A percentile compares a stretch with the other conserved stretches of the same genome.
Conservation (phyloP, 1,140 invertebrate species). For the Lepidostoma basale region DNA sequence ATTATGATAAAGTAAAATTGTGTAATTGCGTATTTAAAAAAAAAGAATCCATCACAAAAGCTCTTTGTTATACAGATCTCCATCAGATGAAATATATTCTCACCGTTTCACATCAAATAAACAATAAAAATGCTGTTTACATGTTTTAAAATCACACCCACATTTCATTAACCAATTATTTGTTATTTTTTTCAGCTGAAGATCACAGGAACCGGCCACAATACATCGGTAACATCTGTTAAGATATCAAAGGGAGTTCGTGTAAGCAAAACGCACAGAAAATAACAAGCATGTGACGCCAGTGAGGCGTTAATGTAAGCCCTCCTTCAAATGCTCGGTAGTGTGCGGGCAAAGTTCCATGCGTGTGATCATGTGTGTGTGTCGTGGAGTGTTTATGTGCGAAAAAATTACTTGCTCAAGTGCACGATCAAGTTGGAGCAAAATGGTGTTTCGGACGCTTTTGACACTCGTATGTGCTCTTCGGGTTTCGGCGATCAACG, state of each 20-base stretch:
- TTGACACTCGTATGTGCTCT: conserved; percentile 7
- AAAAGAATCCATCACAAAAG: too few relatives aligned
- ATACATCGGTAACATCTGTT: conserved; percentile 22
- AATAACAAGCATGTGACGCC: conserved; percentile 25
- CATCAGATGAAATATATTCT: too few relatives aligned
- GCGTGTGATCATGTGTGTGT: conserved; percentile 24
- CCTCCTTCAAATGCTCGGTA: background rate
- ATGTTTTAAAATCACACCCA: conserved; percentile 15
- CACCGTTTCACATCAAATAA: too few relatives aligned
- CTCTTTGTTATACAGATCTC: too few relatives aligned
- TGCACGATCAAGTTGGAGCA: background rate
- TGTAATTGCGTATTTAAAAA: too few relatives aligned
- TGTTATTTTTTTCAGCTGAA: conserved; percentile 18
- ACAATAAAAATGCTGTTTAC: conserved; percentile 2
- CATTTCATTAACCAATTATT: conserved; percentile 23
- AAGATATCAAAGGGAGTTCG: conserved; percentile 18
- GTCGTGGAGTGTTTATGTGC: conserved; percentile 4
- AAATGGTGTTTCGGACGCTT: conserved; percentile 20
- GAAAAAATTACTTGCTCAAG: background rate
- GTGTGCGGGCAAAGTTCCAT: background rate
- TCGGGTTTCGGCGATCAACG: conserved; percentile 9
- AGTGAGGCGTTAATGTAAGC: conserved; percentile 26
- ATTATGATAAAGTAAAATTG: too few relatives aligned
- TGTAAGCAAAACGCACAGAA: conserved; percentile 12
- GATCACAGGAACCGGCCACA: conserved; percentile 2